Evolutionary conservation across 2,888 invertebrate species (phyloP).

Genomic region (Plebejus anna): DNA sequence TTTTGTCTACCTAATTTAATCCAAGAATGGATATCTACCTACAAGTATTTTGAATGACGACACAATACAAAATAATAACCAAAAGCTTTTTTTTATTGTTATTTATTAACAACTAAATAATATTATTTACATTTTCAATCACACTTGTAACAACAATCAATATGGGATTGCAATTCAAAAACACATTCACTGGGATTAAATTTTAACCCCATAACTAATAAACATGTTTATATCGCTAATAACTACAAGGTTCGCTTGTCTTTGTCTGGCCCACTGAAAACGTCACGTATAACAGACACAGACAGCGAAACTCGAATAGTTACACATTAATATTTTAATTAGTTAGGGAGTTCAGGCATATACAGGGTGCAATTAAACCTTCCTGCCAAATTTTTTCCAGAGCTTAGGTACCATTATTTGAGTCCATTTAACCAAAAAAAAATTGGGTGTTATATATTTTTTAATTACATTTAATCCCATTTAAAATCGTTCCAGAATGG

Average conservation of each 20-base stretch:
- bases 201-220: neutral
- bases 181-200: conserved; percentile 2
- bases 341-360: neutral
- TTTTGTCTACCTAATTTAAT: too few species aligned
- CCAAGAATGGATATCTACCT: too few species aligned
- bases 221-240: neutral
- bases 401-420: too few species aligned
- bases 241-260: neutral
- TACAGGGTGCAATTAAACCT: too few species aligned
- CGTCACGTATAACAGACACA: neutral
- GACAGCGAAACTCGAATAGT: neutral
- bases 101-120: conserved; percentile 32
- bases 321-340: neutral
- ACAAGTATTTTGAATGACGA: too few species aligned
- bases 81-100: conserved; percentile 6
- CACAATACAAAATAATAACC: too few species aligned
- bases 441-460: too few species aligned
- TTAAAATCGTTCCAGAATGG: too few species aligned
- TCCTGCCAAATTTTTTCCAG: too few species aligned
- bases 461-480: too few species aligned
- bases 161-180: conserved; percentile 10
- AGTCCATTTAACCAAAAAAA: too few species aligned
- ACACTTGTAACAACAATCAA: conserved; percentile 28
- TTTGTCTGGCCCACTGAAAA: neutral
- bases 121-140: conserved; percentile 30